Evolutionary conservation across 2,113 vertebrate species (phyloP).

Genomic region (Corythornis madagascariensis): DNA sequence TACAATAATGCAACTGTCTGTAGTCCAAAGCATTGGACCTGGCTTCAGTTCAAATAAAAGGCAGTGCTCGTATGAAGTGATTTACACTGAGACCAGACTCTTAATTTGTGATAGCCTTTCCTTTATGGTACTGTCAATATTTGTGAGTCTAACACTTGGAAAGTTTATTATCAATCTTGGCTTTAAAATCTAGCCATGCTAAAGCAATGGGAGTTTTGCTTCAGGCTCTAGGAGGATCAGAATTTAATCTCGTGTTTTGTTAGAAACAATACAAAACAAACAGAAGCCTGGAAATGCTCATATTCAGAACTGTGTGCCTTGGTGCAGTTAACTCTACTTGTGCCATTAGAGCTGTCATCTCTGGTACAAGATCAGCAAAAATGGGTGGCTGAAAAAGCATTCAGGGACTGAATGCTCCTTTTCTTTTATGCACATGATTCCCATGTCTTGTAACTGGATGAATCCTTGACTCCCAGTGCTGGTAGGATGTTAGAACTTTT

Average conservation of each 20-base stretch:
- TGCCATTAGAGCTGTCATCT: not conserved
- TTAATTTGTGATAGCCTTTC: not conserved
- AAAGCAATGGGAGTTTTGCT: not conserved
- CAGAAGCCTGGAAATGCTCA: not conserved
- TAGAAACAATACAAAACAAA: not conserved
- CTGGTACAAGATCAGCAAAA: not conserved
- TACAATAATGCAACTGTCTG: not conserved
- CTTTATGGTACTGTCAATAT: not conserved
- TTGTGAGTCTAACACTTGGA: not conserved
- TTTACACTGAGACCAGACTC: not conserved
- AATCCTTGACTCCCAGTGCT: not conserved
- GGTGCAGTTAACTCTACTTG: not conserved
- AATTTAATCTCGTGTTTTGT: not conserved
- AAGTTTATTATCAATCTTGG: not conserved
- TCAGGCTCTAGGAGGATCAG: not conserved
- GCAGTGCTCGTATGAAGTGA: not conserved
- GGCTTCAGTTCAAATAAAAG: not conserved
- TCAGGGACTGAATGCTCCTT: not conserved
- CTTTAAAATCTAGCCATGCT: not conserved
- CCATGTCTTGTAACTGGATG: not conserved
- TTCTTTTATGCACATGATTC: not conserved
- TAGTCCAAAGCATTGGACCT: not conserved
- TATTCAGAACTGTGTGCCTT: not conserved
- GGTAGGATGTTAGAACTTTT: not conserved
- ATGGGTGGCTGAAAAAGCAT: rapidly evolving